A percentile compares a stretch with the other conserved stretches of the same genome.
Conservation (phyloP, 2,113 vertebrate genomes). For the Pteronura brasiliensis region DNA sequence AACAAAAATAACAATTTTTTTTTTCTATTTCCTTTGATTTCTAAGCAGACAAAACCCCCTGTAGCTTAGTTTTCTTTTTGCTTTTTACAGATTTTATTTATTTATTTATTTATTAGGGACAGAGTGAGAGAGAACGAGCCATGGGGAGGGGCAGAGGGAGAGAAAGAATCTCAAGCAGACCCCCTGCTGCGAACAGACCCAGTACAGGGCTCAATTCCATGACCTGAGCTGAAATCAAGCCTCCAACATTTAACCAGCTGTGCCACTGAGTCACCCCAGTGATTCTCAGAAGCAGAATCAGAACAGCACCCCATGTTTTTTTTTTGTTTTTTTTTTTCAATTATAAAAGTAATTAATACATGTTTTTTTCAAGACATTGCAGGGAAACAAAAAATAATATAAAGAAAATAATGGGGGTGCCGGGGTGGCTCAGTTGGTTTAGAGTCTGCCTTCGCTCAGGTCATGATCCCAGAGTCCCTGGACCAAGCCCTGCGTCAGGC, state of each 20-base stretch:
- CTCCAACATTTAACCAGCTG: neutral
- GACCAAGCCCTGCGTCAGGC: neutral
- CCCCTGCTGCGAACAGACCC: neutral
- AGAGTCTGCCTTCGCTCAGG: neutral
- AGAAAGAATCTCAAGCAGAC: neutral
- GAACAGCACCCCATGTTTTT: too few species aligned
- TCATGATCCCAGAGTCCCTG: neutral
- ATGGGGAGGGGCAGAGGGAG: neutral
- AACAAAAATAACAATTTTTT: neutral
- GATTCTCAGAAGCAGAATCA: too few species aligned
- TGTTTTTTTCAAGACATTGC: neutral
- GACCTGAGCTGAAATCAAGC: neutral
- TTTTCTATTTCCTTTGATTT: conserved; percentile 31
- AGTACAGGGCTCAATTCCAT: neutral
- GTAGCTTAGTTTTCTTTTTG: neutral
- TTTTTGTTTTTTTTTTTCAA: neutral
- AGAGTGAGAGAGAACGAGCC: neutral
- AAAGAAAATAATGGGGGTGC: neutral
- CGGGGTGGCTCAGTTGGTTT: neutral
- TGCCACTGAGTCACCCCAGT: neutral
- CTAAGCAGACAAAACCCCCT: neutral
- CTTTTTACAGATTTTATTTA: neutral
- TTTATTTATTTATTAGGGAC: neutral
- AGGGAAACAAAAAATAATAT: neutral
- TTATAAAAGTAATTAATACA: neutral